Base-by-base conservation (phyloP, 2,113 vertebrate genomes). In the Alosa alosa region DNA sequence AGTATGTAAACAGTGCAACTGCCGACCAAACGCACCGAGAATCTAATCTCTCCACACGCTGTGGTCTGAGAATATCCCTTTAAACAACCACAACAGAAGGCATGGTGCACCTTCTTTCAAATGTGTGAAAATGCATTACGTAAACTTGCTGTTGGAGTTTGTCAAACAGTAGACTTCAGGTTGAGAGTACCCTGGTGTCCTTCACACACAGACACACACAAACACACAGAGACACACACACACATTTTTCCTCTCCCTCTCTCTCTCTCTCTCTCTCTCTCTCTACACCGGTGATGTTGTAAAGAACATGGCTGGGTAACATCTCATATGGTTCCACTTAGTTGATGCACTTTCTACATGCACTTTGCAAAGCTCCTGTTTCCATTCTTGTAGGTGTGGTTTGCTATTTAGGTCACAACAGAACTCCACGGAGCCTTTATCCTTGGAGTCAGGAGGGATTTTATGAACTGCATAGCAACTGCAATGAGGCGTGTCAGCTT, bases 251-350 rank as follows among this genome's bases (percentile, higher is more conserved):
- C 18, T 68, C n/a, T 22, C 57, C 22, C 20, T 64, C 57, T 64
- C 8, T 39, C 31, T 75, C 20, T 64, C 57, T 64, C 8, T 39
- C 31, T 75, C 68, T 75, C 11, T 75, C 10, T 75, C 31, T 75
- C 4, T 39, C 10, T 13, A 9, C n/a, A 72, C 25, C 13, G 68
- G 3, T 22, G 20, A n/a, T 68, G 25, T 68, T 78, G 72, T 6
- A 31, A 15, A 78, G 72, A 78, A 78, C 72, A 72, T 72, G 64
- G 25, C 64, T 10, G 25, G 10, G 64, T 31, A 72, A 72, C 64
- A 78, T 90, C 88, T 93, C 94, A 94, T 94, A 94, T 94, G 94
- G 93, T 94, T 95, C 94, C 90, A 93, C 93, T 95, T 94, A 94
- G 90, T 89, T 87, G 92, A 90, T 92, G 93, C 89, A 92, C 91